phyloP scores from a whole-genome alignment of 2,797 vertebrate genomes.

The Catostomus latipinnis region DNA sequence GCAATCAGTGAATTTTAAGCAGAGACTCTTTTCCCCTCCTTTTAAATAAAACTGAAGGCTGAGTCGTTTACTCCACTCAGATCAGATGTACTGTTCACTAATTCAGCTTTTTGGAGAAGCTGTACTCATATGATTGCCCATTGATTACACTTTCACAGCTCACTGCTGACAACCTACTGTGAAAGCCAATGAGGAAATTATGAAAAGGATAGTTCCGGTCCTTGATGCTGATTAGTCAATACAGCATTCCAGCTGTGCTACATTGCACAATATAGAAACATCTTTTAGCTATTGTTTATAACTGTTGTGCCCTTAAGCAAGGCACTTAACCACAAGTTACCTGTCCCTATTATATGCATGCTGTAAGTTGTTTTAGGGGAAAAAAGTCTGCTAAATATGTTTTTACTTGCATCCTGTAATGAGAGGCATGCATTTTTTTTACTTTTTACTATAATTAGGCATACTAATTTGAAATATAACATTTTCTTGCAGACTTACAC shows the following conservation, averaged over 20 bases:
- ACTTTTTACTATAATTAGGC: neutral
- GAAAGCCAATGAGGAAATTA: conserved; percentile 14
- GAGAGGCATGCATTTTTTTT: too few species aligned
- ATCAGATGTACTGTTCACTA: conserved; percentile 42
- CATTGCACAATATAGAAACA: too few species aligned
- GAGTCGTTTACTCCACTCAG: conserved; percentile 16
- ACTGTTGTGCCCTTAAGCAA: too few species aligned
- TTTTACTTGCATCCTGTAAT: too few species aligned
- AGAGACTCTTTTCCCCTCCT: conserved; percentile 34
- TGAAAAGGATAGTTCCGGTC: too few species aligned
- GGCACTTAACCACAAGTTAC: too few species aligned
- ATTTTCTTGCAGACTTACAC: conserved; percentile 84
- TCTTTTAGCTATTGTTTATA: too few species aligned
- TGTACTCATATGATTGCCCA: conserved; percentile 47
- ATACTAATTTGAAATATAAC: neutral
- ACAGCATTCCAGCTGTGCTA: too few species aligned
- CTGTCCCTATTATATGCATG: too few species aligned
- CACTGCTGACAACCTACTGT: conserved; percentile 17
- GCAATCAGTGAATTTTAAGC: conserved; percentile 64
- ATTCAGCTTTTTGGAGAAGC: conserved; percentile 46
- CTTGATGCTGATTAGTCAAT: too few species aligned
- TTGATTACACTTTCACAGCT: conserved; percentile 44
- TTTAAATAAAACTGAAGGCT: conserved; percentile 36
- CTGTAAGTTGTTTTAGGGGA: too few species aligned
- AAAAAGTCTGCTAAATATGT: too few species aligned